Conservation (phyloP, 2,113 vertebrate genomes). For the Hippopotamus amphibius region DNA sequence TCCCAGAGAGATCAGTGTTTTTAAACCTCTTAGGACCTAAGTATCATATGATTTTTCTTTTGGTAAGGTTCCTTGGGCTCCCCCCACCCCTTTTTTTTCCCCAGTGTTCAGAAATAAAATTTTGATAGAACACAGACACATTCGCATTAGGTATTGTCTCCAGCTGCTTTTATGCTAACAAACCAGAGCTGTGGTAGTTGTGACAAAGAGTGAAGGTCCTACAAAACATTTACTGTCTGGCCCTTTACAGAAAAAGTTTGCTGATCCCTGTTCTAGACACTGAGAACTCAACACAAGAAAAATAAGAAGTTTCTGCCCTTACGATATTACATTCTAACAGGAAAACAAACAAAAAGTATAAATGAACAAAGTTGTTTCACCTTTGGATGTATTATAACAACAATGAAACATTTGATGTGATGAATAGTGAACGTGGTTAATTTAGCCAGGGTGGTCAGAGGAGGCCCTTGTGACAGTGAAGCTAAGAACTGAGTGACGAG, state of each 20-base stretch:
- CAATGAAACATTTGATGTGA: background rate
- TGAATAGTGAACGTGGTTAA: background rate
- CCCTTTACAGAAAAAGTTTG: background rate
- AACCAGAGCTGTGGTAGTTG: background rate
- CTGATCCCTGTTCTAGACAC: background rate
- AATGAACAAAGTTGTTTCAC: background rate
- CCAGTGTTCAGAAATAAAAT: background rate
- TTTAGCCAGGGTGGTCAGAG: background rate
- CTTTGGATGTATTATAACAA: background rate
- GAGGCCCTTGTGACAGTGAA: background rate
- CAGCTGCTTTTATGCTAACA: background rate
- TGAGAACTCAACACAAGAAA: background rate
- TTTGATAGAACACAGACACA: background rate
- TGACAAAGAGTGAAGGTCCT: background rate
- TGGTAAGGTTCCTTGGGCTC: slow-evolving; percentile 45
- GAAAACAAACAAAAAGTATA: background rate
- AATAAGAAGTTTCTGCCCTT: background rate
- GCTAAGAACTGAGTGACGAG: background rate
- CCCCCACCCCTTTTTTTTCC: background rate
- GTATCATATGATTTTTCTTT: slow-evolving; percentile 36
- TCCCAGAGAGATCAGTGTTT: slow-evolving; percentile 41
- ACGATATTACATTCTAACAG: background rate
- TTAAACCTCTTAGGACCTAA: slow-evolving; percentile 23
- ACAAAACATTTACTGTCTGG: background rate
- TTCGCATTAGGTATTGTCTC: background rate